phyloP scores from a whole-genome alignment of 2,113 vertebrate genomes.

The Haliaeetus leucogaster region DNA sequence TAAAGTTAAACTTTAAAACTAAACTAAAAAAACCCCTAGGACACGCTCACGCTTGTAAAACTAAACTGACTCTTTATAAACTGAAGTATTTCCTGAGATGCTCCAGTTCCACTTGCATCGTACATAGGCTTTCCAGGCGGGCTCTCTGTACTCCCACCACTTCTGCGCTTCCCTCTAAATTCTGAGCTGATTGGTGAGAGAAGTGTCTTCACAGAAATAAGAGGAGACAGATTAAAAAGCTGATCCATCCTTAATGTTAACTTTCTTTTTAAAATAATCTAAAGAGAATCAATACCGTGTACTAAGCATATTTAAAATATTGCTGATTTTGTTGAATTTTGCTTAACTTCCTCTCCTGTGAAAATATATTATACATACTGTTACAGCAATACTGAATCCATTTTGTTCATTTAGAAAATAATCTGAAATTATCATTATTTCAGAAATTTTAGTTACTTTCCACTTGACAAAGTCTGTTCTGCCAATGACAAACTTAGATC shows the following conservation, averaged over 20 bases:
- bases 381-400: neutral
- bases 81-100: neutral
- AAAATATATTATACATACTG: neutral
- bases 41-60: neutral
- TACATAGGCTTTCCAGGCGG: fast-evolving
- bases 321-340: neutral
- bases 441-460: neutral
- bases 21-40: neutral
- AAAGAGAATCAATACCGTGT: neutral
- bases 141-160: neutral
- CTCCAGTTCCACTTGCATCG: neutral
- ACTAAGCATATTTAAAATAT: neutral
- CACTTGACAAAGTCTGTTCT: neutral
- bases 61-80: neutral
- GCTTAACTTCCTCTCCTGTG: neutral
- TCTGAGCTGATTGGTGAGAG: neutral
- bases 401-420: neutral
- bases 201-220: neutral
- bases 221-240: neutral
- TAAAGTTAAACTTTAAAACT: neutral
- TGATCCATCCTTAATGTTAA: neutral
- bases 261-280: too few species aligned
- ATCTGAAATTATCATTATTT: neutral
- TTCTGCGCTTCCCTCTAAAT: neutral
- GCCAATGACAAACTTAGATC: too few species aligned